These are phyloP conservation scores for Tylochromis polylepis DNA, from an alignment of 2,113 vertebrate genomes.

Conservation along the genomic window DNA sequence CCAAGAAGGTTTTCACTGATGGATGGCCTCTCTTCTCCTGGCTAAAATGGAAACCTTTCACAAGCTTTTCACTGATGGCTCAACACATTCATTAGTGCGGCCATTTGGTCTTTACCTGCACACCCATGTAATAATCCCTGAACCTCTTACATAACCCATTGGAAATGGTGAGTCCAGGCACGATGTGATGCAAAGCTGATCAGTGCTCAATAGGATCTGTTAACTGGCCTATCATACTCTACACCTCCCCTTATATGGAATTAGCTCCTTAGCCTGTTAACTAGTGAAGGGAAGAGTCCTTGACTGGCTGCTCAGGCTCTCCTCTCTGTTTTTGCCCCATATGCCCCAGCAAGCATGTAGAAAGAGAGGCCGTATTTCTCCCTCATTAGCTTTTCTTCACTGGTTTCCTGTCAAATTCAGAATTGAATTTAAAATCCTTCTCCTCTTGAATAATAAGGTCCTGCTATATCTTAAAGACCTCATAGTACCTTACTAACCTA, in stretches of 20 bases:
- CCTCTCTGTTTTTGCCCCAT: conserved; percentile 1
- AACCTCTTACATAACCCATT: conserved; percentile 24
- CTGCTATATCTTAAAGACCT: neutral
- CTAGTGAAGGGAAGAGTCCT: conserved; percentile 54
- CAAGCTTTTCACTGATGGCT: neutral
- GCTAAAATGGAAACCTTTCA: neutral
- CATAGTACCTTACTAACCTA: neutral
- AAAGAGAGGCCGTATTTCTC: neutral
- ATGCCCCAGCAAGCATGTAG: neutral
- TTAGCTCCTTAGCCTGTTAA: conserved; percentile 58
- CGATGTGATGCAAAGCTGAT: conserved; percentile 44
- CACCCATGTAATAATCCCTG: neutral
- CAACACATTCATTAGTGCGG: neutral
- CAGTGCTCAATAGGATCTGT: conserved; percentile 31
- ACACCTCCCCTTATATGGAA: conserved; percentile 12
- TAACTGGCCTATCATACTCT: conserved; percentile 34
- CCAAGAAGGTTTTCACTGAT: neutral
- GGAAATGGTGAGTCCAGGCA: conserved; percentile 3
- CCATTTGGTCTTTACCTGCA: neutral
- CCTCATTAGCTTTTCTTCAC: neutral
- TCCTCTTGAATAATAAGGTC: neutral
- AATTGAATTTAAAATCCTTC: neutral
- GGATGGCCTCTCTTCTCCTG: neutral
- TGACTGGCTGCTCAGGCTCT: conserved; percentile 5
- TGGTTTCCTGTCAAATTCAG: neutral